Base-by-base conservation (phyloP, 2,797 vertebrate species). In the Sarcophilus harrisii region DNA sequence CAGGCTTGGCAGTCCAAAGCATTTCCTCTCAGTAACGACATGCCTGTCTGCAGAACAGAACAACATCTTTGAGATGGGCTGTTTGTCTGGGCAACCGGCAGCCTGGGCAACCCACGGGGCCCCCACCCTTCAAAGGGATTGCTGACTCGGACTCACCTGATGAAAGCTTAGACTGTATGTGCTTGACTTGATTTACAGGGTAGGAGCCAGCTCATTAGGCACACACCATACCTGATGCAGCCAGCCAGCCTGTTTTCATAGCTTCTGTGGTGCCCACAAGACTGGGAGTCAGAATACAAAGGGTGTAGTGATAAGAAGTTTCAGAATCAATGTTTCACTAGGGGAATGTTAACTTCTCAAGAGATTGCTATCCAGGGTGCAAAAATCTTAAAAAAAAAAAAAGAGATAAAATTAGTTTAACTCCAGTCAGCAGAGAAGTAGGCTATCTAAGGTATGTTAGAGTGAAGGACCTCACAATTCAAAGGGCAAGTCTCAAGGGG, bases 21-120 rank as follows among this genome's bases (percentile, higher is more conserved):
- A 0, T 94, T 98, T 98, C 98, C 97, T 98, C 98, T 96, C 97
- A 95, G 98, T 96, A 98, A 98, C 90, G 96, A 94, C 95, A 98
- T 98, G 97, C 92, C 97, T 97, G 97, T 98, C 98, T 98, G 97
- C 97, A 98, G 98, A 98, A 97, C 97, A 98, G 98, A 98, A 98
- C 98, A 98, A 97, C 98, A 98, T 98, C 96, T 98, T 98, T 98
- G 97, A 98, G 97, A 97, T 94, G 97, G 90, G 95, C 13, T 98
- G 97, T 98, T 98, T 98, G 97, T 98, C 97, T 45, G 97, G 98
- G 98, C 98, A 98, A 95, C 94, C 0, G n/a, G 66, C 96, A 98
- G 92, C 91, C 94, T 92, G 95, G 94, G 96, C 73, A 94, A 93
- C 93, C 96, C 96, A 96, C 21, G 58, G 16, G 52, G 93, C 58